Conservation (phyloP, 2,797 vertebrate species). For the Thripadectes ignobilis region DNA sequence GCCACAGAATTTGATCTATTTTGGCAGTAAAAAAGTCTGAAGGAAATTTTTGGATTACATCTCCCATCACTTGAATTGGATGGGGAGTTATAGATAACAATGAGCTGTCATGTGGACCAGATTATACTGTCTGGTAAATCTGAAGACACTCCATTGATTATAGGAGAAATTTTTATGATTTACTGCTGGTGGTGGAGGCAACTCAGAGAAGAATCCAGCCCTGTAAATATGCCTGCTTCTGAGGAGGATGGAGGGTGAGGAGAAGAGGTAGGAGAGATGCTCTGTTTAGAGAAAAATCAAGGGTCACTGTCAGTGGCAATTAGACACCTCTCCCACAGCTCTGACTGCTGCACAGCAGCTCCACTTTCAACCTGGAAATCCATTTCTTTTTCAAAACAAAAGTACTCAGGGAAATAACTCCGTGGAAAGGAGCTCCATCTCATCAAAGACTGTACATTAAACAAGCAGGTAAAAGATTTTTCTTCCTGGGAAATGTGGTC, state of each 20-base stretch:
- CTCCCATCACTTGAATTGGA: constrained; percentile 29
- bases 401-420: not conserved
- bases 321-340: not conserved
- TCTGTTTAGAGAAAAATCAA: not conserved
- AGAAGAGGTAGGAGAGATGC: not conserved
- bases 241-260: not conserved
- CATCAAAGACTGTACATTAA: constrained; percentile 23
- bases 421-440: not conserved
- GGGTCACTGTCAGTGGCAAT: constrained; percentile 20
- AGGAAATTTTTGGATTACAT: constrained; percentile 56
- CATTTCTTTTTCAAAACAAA: constrained; percentile 47
- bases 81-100: constrained; percentile 59
- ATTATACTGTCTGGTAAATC: constrained; percentile 62
- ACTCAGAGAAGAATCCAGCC: not conserved
- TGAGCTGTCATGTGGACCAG: constrained; percentile 39
- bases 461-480: constrained; percentile 46
- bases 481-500: not conserved
- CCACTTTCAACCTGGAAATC: constrained; percentile 7
- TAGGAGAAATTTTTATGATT: constrained; percentile 42
- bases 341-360: not conserved
- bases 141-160: constrained; percentile 51
- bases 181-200: not conserved
- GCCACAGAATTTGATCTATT: constrained; percentile 56
- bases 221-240: not conserved
- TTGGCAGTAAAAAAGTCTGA: constrained; percentile 45